phyloP scores from a whole-genome alignment of 2,888 invertebrate genomes.

The Temnothorax unifasciatus region DNA sequence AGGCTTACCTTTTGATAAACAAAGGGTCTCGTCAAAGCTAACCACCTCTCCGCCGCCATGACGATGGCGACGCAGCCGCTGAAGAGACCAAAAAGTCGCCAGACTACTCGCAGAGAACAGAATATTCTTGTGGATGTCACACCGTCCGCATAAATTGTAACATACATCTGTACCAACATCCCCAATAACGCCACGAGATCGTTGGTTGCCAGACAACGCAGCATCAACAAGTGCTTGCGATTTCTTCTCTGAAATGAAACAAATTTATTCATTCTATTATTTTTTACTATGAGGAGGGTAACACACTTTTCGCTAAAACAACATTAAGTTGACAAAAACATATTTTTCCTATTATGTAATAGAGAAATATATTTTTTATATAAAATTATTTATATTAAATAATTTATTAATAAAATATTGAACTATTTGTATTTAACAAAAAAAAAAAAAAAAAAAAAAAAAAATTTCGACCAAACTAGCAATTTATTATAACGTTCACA shows the following conservation, averaged over 20 bases:
- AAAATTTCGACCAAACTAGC: no score
- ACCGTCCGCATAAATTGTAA: conserved; percentile 87
- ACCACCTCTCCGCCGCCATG: conserved; percentile 95
- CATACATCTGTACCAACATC: conserved; percentile 91
- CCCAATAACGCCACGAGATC: conserved; percentile 93
- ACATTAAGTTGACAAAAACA: not conserved
- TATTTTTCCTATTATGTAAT: not conserved
- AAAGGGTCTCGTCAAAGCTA: conserved; percentile 95
- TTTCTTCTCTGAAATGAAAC: conserved; percentile 88
- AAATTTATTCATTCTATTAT: not conserved
- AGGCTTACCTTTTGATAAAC: conserved; percentile 93
- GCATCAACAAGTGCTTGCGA: conserved; percentile 93
- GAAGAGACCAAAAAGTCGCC: conserved; percentile 94
- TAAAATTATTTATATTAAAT: not conserved
- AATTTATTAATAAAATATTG: not conserved
- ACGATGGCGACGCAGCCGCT: conserved; percentile 95
- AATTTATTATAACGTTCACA: no score
- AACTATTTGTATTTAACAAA: not conserved
- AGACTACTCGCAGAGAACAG: conserved; percentile 91
- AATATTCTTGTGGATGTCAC: conserved; percentile 86
- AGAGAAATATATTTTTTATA: no score
- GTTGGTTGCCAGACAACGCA: conserved; percentile 92
- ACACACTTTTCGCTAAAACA: not conserved
- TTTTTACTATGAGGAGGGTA: not conserved
- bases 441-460: no score